Evolutionary conservation across 2,113 vertebrate genomes (phyloP), one percentile per base, ranked within the genome.

Genomic region (Odobenus rosmarus): DNA sequence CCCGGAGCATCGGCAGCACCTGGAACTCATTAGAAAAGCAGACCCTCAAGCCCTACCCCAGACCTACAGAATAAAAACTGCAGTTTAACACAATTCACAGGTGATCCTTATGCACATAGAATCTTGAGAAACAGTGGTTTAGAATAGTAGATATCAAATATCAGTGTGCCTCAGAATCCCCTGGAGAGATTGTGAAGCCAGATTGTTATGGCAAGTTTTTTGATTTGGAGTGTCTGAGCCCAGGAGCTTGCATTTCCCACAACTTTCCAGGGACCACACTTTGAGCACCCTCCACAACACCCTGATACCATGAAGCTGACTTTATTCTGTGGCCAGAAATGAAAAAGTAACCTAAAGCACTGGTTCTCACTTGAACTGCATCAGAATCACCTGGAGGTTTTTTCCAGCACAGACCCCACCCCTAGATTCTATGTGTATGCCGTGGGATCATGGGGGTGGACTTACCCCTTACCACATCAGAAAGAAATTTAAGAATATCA

Each of bases 301-400:
- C 23, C 10, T 0, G 1, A 28, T 24, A 19, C 39, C 3, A 0
- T 10, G 39, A 42, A 36, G 1, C 13, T 33, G 28, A 33, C 10
- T 39, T 33, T 8, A 33, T 55, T 19, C 36, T 33, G 16, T 7
- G 36, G 21, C 33, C 59, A 1, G 79, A 55, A 3, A 9, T 36
- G 33, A n/a, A 36, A 86, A 51, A 28, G 24, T n/a, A 12, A 62
- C 19, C 19, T 14, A 39, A 39, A 92, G 33, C 14, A 12, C 10
- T 24, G 14, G 39, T 12, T 21, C 64, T 39, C 33, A 39, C 7
- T 33, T 28, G 9, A n/a, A 15, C 31, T 11, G 4, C 12, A 4
- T 64, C 51, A 69, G 46, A 46, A 18, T 51, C 11, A 13, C 19
- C 31, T n/a, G 19, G 15, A 12, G 39, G 42, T 3, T 2, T 55